Evolutionary conservation across 92 coral and sea anemone species (phyloP).

Genomic region (Epizoanthus stellaris): DNA sequence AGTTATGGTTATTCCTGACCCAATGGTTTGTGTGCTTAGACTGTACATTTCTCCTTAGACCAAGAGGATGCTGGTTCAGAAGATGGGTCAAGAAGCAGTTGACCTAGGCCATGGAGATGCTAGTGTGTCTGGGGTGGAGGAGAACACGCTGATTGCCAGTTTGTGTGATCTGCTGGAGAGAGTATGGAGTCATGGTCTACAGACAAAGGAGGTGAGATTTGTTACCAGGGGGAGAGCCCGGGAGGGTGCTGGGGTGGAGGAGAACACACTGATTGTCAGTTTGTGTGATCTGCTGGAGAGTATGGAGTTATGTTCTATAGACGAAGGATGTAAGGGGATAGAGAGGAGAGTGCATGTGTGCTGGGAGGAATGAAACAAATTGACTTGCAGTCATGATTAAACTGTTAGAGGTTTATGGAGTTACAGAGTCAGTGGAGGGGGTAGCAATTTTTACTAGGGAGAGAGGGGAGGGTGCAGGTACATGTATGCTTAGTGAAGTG

Average conservation of each 20-base stretch:
- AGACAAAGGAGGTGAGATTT: conserved; percentile 73
- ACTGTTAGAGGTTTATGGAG: conserved; percentile 85
- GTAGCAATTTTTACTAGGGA: background rate
- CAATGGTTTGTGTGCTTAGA: background rate
- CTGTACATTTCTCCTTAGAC: conserved; percentile 50
- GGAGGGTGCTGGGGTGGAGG: conserved; percentile 65
- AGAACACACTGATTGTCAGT: conserved; percentile 86
- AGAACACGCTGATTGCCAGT: conserved; percentile 96
- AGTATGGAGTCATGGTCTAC: conserved; percentile 96
- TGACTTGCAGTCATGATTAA: conserved; percentile 86
- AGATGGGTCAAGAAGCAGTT: conserved; percentile 99
- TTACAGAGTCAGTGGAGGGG: conserved; percentile 53
- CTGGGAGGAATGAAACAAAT: conserved; percentile 81
- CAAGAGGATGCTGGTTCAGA: conserved; percentile 92
- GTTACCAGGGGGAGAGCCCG: background rate
- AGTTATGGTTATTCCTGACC: background rate
- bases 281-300: conserved; percentile 90
- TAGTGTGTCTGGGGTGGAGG: conserved; percentile 95
- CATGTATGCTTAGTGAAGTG: too few species aligned
- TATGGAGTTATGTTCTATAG: conserved; percentile 86
- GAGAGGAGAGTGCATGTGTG: conserved; percentile 47
- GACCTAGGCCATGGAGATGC: conserved; percentile 99
- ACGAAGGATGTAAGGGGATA: conserved; percentile 65
- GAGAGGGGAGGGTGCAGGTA: background rate
- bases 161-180: conserved; percentile 96